These are phyloP conservation scores for Melanostoma scalare DNA, from an alignment of 2,888 invertebrate species.

Conservation along the genomic window DNA sequence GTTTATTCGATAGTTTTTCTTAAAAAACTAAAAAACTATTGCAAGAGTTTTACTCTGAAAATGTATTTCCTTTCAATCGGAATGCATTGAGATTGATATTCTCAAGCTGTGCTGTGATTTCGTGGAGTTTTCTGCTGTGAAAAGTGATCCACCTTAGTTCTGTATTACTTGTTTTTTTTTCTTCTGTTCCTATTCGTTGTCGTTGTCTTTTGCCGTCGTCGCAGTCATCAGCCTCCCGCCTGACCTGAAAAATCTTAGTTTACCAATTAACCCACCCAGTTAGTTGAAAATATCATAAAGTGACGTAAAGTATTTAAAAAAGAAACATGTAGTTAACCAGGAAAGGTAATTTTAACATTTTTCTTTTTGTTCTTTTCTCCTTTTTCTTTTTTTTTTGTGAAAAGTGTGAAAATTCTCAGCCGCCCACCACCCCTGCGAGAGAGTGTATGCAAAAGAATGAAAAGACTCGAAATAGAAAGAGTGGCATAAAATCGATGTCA, in stretches of 20 bases:
- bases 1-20: slow-evolving; percentile 40
- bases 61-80: slow-evolving; percentile 10
- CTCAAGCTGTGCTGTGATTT: slow-evolving; percentile 54
- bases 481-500: slow-evolving; percentile 69
- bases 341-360: slow-evolving; percentile 6
- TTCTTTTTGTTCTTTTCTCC: neutral
- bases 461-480: slow-evolving; percentile 40
- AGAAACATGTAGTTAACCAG: neutral
- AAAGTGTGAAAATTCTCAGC: too few relatives aligned
- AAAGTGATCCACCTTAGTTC: slow-evolving; percentile 29
- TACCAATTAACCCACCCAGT: too few relatives aligned
- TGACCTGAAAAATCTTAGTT: slow-evolving; percentile 7
- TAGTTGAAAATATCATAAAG: neutral
- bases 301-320: neutral
- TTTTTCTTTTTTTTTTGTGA: slow-evolving; percentile 2
- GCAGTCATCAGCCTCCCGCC: slow-evolving; percentile 7
- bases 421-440: slow-evolving; percentile 21
- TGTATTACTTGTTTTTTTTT: slow-evolving; percentile 10
- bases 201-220: slow-evolving; percentile 15
- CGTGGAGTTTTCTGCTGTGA: slow-evolving; percentile 17
- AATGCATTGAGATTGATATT: slow-evolving; percentile 36
- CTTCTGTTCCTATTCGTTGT: neutral
- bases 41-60: slow-evolving; percentile 1
- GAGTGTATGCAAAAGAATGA: slow-evolving; percentile 53
- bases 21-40: slow-evolving; percentile 15